Percentiles rank a stretch among this genome's conserved stretches.
These are phyloP conservation scores for Fundulus diaphanus DNA, from an alignment of 2,797 vertebrate genomes.

Conservation along the genomic window DNA sequence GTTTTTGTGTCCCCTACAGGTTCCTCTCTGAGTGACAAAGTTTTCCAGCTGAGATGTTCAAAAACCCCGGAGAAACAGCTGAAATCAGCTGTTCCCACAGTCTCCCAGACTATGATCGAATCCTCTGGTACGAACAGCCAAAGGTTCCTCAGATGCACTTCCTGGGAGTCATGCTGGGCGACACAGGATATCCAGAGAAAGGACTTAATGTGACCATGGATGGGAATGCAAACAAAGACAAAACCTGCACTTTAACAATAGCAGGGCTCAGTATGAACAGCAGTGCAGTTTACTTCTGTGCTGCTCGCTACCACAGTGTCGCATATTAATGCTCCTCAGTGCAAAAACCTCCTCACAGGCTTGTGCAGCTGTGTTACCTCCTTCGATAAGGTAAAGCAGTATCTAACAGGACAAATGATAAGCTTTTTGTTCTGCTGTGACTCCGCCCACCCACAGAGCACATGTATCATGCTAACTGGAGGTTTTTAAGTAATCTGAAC, in stretches of 20 bases:
- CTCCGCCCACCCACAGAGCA: not conserved
- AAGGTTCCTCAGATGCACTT: not conserved
- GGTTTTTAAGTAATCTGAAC: too few relatives aligned
- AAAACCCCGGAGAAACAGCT: not conserved
- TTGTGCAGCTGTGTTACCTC: not conserved
- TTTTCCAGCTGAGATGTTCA: conserved; percentile 5
- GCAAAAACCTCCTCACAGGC: conserved; percentile 18
- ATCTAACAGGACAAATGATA: not conserved
- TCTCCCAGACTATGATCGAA: not conserved
- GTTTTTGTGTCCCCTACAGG: conserved; percentile 1
- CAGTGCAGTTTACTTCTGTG: conserved; percentile 19
- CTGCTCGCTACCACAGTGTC: conserved; percentile 31
- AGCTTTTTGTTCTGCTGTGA: not conserved
- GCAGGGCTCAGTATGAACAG: not conserved
- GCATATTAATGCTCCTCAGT: not conserved
- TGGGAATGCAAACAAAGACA: not conserved
- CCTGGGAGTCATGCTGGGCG: not conserved
- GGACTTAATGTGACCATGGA: not conserved
- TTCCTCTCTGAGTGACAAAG: not conserved
- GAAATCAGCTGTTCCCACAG: conserved; percentile 1
- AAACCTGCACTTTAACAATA: conserved; percentile 10
- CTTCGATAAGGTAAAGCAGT: not conserved
- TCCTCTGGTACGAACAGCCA: conserved; percentile 9
- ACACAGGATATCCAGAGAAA: not conserved
- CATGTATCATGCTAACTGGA: too few relatives aligned